Evolutionary conservation across 2,797 vertebrate genomes (phyloP).

Genomic region (Pteropus rufus): DNA sequence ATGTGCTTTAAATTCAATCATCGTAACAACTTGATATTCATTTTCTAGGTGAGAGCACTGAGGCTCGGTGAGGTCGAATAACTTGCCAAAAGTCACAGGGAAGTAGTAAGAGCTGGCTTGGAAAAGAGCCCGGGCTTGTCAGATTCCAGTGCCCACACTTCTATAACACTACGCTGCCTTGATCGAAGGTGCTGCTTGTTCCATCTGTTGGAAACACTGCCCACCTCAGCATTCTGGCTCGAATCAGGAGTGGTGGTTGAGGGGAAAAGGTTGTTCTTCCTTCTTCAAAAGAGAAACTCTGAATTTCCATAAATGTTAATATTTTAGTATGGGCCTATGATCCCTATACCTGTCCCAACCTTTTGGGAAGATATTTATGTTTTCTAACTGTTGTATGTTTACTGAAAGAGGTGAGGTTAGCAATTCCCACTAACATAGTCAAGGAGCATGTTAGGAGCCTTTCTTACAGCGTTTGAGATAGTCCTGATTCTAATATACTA

Average conservation of each 20-base stretch:
- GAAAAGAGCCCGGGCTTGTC: background rate
- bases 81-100: background rate
- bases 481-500: background rate
- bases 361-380: background rate
- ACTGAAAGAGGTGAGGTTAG: background rate
- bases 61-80: background rate
- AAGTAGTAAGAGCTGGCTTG: background rate
- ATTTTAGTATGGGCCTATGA: background rate
- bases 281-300: background rate
- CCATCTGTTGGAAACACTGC: background rate
- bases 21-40: background rate
- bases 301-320: background rate
- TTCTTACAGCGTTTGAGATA: background rate
- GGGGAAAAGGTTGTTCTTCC: background rate
- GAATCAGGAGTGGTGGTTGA: background rate
- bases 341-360: background rate
- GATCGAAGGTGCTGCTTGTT: background rate
- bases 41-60: background rate
- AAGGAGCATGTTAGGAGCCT: background rate
- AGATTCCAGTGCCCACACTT: background rate
- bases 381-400: background rate
- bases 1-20: background rate
- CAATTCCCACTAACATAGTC: background rate
- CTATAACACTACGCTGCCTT: background rate
- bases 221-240: slow-evolving; percentile 7